phyloP scores from a whole-genome alignment of 2,888 invertebrate species.

The Acanthosepion lycidas region DNA sequence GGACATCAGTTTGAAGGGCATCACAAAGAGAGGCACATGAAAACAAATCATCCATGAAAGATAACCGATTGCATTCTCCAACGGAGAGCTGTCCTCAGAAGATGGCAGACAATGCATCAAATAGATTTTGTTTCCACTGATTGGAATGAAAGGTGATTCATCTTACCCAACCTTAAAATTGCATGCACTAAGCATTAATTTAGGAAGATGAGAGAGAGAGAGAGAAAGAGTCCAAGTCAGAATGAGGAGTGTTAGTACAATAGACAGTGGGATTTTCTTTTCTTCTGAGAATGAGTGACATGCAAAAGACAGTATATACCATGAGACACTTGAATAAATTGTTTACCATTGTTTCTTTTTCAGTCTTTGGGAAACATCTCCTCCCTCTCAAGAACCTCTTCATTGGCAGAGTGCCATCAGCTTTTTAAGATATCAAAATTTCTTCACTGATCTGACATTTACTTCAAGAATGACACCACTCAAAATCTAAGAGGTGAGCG shows the following conservation, averaged over 20 bases:
- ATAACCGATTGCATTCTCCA: background rate
- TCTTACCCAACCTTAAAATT: background rate
- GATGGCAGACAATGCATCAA: slow-evolving; percentile 1
- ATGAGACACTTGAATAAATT: background rate
- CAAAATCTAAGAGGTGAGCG: background rate
- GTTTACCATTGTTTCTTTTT: background rate
- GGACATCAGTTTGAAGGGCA: background rate
- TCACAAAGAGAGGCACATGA: background rate
- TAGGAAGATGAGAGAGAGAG: background rate
- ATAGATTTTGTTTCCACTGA: background rate
- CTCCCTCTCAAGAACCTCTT: background rate
- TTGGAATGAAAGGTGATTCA: background rate
- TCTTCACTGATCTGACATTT: background rate
- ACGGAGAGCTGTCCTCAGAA: background rate
- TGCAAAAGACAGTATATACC: background rate
- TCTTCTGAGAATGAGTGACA: background rate
- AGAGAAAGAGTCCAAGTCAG: too few relatives aligned
- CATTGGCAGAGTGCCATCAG: background rate
- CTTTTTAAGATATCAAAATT: background rate
- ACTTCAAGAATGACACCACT: background rate
- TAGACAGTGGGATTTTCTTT: background rate
- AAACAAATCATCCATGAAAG: background rate
- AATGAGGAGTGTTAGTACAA: background rate
- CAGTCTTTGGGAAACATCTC: background rate
- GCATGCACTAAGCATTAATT: background rate